Conservation (phyloP, 2,113 vertebrate species). For the Tretioscincus oriximinensis region DNA sequence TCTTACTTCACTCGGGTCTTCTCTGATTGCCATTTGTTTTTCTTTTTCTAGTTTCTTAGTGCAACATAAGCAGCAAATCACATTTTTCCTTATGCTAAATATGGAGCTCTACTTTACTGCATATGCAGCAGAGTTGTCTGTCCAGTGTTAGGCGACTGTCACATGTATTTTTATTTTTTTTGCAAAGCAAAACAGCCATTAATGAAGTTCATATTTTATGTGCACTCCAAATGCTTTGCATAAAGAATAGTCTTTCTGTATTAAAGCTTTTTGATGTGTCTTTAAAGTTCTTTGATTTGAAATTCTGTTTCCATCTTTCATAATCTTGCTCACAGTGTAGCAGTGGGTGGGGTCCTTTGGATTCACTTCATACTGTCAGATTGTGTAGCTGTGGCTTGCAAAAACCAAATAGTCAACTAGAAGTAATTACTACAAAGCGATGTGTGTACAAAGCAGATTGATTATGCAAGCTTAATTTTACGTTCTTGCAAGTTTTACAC, state of each 20-base stretch:
- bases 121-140: too few relatives aligned
- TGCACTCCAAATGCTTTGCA: neutral
- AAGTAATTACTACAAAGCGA: neutral
- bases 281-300: neutral
- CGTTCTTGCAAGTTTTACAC: neutral
- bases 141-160: neutral
- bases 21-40: neutral
- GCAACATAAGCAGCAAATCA: neutral
- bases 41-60: neutral
- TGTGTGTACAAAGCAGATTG: neutral
- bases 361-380: neutral
- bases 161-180: neutral
- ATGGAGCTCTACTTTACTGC: neutral
- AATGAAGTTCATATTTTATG: neutral
- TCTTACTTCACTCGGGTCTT: neutral
- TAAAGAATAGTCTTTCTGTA: neutral
- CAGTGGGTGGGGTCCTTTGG: neutral
- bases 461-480: neutral
- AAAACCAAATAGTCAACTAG: neutral
- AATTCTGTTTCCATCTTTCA: neutral
- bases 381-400: neutral
- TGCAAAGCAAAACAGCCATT: neutral
- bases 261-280: neutral
- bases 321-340: neutral
- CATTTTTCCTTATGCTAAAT: neutral